phyloP scores from a whole-genome alignment of 2,888 invertebrate species.

The Phalangium opilio region DNA sequence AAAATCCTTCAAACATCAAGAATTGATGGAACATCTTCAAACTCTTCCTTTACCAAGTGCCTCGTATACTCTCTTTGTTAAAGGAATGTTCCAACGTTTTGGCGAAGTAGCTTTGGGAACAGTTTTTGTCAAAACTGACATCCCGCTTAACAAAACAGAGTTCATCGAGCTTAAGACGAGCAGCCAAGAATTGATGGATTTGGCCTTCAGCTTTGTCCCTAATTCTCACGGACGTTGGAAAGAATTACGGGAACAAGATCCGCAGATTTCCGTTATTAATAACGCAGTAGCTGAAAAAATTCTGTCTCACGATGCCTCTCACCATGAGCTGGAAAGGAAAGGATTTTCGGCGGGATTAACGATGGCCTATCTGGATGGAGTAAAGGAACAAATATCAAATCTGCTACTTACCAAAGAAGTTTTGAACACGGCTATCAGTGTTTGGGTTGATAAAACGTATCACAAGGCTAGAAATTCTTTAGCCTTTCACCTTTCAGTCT shows the following conservation, averaged over 20 bases:
- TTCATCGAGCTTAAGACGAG: constrained; percentile 16
- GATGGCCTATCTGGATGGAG: constrained; percentile 16
- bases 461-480: constrained; percentile 15
- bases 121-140: constrained; percentile 18
- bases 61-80: constrained; percentile 18
- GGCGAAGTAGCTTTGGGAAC: constrained; percentile 19
- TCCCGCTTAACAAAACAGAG: constrained; percentile 17
- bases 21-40: constrained; percentile 14
- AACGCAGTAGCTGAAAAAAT: constrained; percentile 14
- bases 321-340: neutral
- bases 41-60: constrained; percentile 15
- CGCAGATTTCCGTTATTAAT: constrained; percentile 11
- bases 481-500: constrained; percentile 17
- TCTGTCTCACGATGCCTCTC: neutral
- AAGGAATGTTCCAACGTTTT: constrained; percentile 20
- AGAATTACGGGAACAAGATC: constrained; percentile 18
- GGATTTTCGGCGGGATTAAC: constrained; percentile 6
- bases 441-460: constrained; percentile 13
- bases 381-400: constrained; percentile 18
- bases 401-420: constrained; percentile 19
- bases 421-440: constrained; percentile 13
- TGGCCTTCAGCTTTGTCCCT: constrained; percentile 19
- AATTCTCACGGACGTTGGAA: constrained; percentile 16
- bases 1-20: constrained; percentile 9
- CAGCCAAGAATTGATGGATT: constrained; percentile 19